These are phyloP conservation scores for Xiphydria camelus DNA, from an alignment of 2,888 invertebrate genomes.

Conservation along the genomic window DNA sequence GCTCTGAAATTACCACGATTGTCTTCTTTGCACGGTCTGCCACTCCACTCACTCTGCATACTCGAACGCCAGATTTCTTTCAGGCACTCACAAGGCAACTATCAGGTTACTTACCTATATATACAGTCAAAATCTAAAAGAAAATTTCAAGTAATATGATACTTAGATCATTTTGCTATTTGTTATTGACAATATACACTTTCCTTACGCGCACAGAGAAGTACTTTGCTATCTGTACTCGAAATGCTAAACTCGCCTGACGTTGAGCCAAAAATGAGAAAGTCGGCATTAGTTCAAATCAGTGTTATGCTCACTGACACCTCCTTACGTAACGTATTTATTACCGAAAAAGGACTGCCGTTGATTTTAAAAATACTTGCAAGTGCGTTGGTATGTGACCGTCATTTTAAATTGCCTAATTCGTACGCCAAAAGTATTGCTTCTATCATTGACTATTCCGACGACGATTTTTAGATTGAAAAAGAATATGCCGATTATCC, in stretches of 20 bases:
- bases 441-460: constrained; percentile 3
- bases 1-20: constrained; percentile 58
- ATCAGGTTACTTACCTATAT: constrained; percentile 39
- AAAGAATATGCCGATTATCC: constrained; percentile 60
- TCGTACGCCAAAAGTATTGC: constrained; percentile 2
- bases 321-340: constrained; percentile 65
- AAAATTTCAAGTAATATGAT: too few relatives aligned
- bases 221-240: constrained; percentile 55
- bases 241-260: constrained; percentile 49
- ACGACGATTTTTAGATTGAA: constrained; percentile 54
- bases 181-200: too few relatives aligned
- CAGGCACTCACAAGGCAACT: constrained; percentile 44
- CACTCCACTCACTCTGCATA: constrained; percentile 57
- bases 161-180: too few relatives aligned
- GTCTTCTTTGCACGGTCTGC: constrained; percentile 58
- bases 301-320: constrained; percentile 69
- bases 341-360: constrained; percentile 63
- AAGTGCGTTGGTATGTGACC: constrained; percentile 49
- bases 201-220: constrained; percentile 54
- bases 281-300: constrained; percentile 70
- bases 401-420: background rate
- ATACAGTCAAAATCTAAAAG: too few relatives aligned
- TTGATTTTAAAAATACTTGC: constrained; percentile 59
- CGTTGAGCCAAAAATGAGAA: constrained; percentile 68
- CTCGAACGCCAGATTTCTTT: constrained; percentile 41